Base-by-base conservation (phyloP, 2,797 vertebrate species). In the Acipenser oxyrinchus region DNA sequence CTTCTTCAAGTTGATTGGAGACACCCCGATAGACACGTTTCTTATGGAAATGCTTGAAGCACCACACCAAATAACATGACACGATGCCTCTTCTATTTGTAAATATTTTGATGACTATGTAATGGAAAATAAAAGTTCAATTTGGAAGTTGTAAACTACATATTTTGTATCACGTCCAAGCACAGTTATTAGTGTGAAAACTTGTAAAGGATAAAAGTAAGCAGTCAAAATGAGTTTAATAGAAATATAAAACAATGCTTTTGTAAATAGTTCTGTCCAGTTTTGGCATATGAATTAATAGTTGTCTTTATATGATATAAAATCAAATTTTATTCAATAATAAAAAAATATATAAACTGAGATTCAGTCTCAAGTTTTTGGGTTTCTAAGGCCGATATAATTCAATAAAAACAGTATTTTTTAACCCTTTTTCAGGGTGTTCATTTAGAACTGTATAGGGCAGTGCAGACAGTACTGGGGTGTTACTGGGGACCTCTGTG, bases 11-110 rank as follows among this genome's bases (percentile, higher is more conserved):
- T 86, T 98, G 72, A 98, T 98, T 0, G 96, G 96, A 64, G 94
- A 98, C 86, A 98, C 96, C 10, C 94, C 96, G 77, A 97, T 98
- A 1, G 96, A 98, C 89, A 98, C 95, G 78, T 98, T 98, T 78
- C 94, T 98, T 66, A 97, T 98, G 95, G 96, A 98, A 89, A 98
- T 98, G 96, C 83, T 98, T 87, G 96, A 98, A 89, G 92, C 95
- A 63, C 94, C 95, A 6, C 92, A 98, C 84, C 95, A 86, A 80
- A 80, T 87, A 79, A 81, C 86, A 74, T 90, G 23, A 37, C 23
- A 37, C 23, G 4, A 4, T 37, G 23, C 23, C 68, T 69, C 58
- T 53, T 49, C 69, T 73, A 78, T 76, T 66, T 90, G 88, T 90
- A 91, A 62, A 90, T 88, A 87, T 71, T 71, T 73, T 82, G 74